Base-by-base conservation (phyloP, 2,888 invertebrate genomes). In the Lathronympha strigana region DNA sequence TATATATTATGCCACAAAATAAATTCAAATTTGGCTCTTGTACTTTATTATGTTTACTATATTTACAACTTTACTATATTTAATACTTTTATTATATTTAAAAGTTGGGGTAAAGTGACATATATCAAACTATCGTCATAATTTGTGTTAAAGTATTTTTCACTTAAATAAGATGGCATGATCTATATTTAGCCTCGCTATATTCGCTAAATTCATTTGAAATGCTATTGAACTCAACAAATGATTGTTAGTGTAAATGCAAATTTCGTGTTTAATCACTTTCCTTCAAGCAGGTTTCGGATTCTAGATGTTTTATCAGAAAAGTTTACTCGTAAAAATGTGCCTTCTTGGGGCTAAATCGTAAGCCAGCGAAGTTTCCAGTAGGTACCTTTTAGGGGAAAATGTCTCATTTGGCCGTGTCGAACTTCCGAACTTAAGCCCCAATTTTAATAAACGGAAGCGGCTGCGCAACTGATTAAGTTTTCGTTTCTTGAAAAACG, bases 251-350 rank as follows among this genome's bases (percentile, higher is more conserved):
- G 78, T 79, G 74, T 75, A 78, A 83, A 85, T 83, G 81, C 78
- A 79, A 83, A 82, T 81, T 78, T 75, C 74, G 72, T 81, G 79
- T 83, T 80, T 81, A 84, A 84, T 83, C 80, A 79, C 80, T 78
- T 75, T 72, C 71, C 67, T 72, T 71, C 67, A 71, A 79, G 78
- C 77, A 38, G 75, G 74, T 62, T 71, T 70, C 72, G 69, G 73
- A 71, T 74, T 78, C 76, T 63, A 67, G 72, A 75, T 75, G 78
- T 82, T 82, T 81, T 79, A 82, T 82, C 80, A 79, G 78, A 76
- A 83, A 87, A 88, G 80, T 88, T 87, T 79, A 72, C 82, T 84
- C 84, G 80, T 87, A 87, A 88, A 85, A 85, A 83, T 83, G 75
- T 80, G 77, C 72, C 73, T 74, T 84, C 82, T 80, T 78, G 75